phyloP scores from a whole-genome alignment of 1,140 invertebrate genomes.

The Xylocopa sonorina region DNA sequence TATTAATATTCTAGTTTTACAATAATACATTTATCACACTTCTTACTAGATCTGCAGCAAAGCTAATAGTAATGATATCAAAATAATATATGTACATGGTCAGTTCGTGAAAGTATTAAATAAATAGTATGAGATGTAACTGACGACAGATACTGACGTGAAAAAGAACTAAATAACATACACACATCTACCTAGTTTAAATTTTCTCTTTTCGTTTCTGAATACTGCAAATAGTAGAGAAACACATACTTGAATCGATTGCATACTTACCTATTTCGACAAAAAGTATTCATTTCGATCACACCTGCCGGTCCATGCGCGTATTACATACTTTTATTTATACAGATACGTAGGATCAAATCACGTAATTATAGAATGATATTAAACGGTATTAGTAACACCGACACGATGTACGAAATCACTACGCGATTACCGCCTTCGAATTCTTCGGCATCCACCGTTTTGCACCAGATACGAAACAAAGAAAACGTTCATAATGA shows the following conservation, averaged over 20 bases:
- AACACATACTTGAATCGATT: slow-evolving; percentile 50
- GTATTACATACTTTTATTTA: background rate
- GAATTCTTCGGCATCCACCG: background rate
- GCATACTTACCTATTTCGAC: slow-evolving; percentile 62
- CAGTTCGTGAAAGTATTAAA: too few species aligned
- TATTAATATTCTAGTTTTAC: too few species aligned
- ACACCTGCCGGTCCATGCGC: slow-evolving; percentile 32
- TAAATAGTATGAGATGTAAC: background rate
- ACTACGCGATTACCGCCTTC: background rate
- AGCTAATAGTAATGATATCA: too few species aligned
- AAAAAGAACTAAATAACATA: slow-evolving; percentile 50
- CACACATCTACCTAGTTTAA: slow-evolving; percentile 56
- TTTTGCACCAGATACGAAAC: background rate
- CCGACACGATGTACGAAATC: background rate
- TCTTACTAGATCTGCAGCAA: too few species aligned
- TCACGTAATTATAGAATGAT: slow-evolving; percentile 8
- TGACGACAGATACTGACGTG: slow-evolving; percentile 23
- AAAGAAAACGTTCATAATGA: background rate
- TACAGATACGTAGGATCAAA: background rate
- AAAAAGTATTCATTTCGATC: slow-evolving; percentile 45
- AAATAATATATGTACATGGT: too few species aligned
- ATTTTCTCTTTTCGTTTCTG: slow-evolving; percentile 23
- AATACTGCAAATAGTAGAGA: slow-evolving; percentile 39
- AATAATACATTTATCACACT: too few species aligned
- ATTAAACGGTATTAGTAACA: background rate